A percentile compares a stretch with the other conserved stretches of the same genome.
phyloP scores from a whole-genome alignment of 2,888 invertebrate species.

The Phaedon cochleariae region DNA sequence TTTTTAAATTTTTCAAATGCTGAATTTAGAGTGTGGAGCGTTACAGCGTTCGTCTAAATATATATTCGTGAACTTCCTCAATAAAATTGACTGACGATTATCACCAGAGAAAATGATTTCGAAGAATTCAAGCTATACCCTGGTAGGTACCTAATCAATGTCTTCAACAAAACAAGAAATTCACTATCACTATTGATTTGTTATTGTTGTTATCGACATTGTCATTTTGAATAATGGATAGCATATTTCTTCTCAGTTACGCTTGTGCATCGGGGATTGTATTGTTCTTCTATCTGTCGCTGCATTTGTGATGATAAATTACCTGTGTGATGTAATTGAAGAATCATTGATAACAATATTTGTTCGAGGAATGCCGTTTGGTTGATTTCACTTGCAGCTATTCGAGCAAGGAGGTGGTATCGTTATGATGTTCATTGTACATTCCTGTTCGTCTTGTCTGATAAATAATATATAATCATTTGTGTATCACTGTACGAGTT shows the following conservation, averaged over 20 bases:
- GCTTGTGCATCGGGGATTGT: not conserved
- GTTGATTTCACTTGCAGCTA: slow-evolving; percentile 22
- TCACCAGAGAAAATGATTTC: no score
- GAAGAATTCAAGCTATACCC: no score
- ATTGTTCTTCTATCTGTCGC: slow-evolving; percentile 38
- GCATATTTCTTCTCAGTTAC: not conserved
- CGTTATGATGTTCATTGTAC: not conserved
- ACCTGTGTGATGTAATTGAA: slow-evolving; percentile 45
- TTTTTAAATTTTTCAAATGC: no score
- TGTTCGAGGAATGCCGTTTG: slow-evolving; percentile 43
- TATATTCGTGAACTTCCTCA: no score
- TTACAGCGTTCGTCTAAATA: no score
- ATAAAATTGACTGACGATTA: no score
- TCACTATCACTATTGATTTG: not conserved
- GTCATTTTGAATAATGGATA: not conserved
- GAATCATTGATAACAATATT: slow-evolving; percentile 50
- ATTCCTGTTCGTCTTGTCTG: no score
- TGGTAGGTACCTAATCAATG: no score
- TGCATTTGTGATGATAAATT: slow-evolving; percentile 48
- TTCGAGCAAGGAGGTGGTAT: slow-evolving; percentile 4
- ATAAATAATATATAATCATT: no score
- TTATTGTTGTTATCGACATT: not conserved
- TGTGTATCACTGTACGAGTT: no score
- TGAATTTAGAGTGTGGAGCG: no score
- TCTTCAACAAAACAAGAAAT: no score